Conservation (phyloP, 2,888 invertebrate species). For the Coelinius sp. region DNA sequence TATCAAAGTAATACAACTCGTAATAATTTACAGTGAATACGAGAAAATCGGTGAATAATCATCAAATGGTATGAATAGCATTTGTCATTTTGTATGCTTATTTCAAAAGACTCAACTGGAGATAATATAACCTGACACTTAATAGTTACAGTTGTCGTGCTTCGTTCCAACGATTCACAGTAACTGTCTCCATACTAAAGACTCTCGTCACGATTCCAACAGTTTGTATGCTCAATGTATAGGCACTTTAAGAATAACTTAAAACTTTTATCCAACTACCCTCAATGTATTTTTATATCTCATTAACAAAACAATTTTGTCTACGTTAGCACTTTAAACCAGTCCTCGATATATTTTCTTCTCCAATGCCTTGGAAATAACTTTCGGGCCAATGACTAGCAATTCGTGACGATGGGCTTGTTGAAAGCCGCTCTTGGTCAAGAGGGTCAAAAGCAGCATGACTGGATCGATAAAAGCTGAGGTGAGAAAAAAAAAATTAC, state of each 20-base stretch:
- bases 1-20: conserved; percentile 6
- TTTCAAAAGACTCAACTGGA: background rate
- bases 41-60: background rate
- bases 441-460: conserved; percentile 53
- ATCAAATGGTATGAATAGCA: background rate
- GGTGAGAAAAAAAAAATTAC: background rate
- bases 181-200: background rate
- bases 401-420: conserved; percentile 58
- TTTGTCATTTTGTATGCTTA: background rate
- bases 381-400: conserved; percentile 58
- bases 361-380: conserved; percentile 53
- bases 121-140: background rate
- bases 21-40: background rate
- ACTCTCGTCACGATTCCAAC: background rate
- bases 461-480: conserved; percentile 25
- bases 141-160: background rate
- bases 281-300: conserved; percentile 4
- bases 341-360: conserved; percentile 22
- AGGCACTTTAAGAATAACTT: background rate
- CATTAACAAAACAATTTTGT: conserved; percentile 14
- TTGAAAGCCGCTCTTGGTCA: conserved; percentile 59
- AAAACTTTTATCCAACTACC: conserved; percentile 3
- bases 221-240: background rate
- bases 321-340: conserved; percentile 12
- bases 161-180: background rate